Evolutionary conservation across 1,140 invertebrate genomes (phyloP).

Genomic region (Globodera rostochiensis): DNA sequence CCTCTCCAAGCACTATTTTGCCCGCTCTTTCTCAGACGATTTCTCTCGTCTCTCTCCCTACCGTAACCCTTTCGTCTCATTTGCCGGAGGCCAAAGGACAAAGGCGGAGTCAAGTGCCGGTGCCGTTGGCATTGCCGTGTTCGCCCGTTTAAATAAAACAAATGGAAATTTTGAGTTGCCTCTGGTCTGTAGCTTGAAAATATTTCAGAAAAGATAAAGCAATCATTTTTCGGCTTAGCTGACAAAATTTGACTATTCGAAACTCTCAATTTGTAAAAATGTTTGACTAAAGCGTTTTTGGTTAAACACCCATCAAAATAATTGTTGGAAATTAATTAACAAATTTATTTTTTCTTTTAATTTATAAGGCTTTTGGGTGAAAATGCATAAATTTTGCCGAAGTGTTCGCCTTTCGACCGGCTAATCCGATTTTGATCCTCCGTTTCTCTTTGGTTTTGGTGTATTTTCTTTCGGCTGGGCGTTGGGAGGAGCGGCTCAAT

Average conservation of each 20-base stretch:
- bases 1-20: neutral
- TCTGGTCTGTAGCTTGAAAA: too few species aligned
- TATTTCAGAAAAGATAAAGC: too few species aligned
- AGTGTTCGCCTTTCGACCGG: neutral
- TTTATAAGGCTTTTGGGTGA: neutral
- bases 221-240: too few species aligned
- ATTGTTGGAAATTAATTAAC: too few species aligned
- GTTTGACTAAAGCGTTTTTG: too few species aligned
- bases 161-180: too few species aligned
- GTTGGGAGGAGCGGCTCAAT: neutral
- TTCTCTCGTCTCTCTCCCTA: neutral
- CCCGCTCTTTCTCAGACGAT: neutral
- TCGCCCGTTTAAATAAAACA: too few species aligned
- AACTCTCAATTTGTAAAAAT: too few species aligned
- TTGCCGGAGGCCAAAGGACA: neutral
- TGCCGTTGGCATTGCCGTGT: too few species aligned
- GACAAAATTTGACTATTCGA: too few species aligned
- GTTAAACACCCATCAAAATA: too few species aligned
- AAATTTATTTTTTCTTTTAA: neutral
- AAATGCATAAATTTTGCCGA: neutral
- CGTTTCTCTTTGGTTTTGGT: neutral
- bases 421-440: slow-evolving; percentile 2
- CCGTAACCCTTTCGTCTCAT: neutral
- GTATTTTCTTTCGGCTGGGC: neutral
- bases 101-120: neutral